Base-by-base conservation (phyloP, 1,140 invertebrate species). In the Drosophila cardini region DNA sequence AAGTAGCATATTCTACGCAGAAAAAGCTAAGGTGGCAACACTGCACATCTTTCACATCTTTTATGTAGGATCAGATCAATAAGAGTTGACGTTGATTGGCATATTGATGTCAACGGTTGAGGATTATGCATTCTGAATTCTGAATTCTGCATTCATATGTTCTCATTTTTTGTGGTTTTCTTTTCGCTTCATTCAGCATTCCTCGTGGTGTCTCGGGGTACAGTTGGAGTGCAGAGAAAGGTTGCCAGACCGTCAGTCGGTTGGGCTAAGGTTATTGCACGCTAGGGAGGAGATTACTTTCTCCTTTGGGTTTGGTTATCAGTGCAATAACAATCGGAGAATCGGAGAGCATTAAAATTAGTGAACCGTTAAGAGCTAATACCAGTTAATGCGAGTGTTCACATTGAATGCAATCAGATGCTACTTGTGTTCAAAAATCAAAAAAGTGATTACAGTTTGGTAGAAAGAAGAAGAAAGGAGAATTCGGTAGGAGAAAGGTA, bases 91-190 rank as follows among this genome's bases (percentile, higher is more conserved):
- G 52, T 62, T 74, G 67, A 74, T 26, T 74, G 72, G 58, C 67
- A 70, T 70, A 70, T 74, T 74, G 72, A 74, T 74, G 72, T 74
- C 72, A 74, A 40, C 65, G 60, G 43, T 57, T 52, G 65, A 69
- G 50, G 71, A 74, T 74, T 74, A 63, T 74, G 65, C n/a, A 62
- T 60, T 63, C 50, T 74, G 21, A 26, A 26, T 26, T 26, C 21
- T 26, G 50, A 65, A 74, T 74, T 74, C 57, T 74, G 65, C n/a
- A 56, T 60, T 57, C 50, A 70, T 50, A 70, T 57, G 71, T 26
- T 57, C 48, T 42, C 50, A 56, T 70, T 62, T 70, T 50, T 45
- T 45, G 21, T 32, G 40, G 36, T 43, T 61, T 61, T 26, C 8
- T 30, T 55, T 55, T 21, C 10, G 5, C 26, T 42, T 42, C 7